Evolutionary conservation across 2,888 invertebrate species (phyloP).

Genomic region (Tiliacea citrago): DNA sequence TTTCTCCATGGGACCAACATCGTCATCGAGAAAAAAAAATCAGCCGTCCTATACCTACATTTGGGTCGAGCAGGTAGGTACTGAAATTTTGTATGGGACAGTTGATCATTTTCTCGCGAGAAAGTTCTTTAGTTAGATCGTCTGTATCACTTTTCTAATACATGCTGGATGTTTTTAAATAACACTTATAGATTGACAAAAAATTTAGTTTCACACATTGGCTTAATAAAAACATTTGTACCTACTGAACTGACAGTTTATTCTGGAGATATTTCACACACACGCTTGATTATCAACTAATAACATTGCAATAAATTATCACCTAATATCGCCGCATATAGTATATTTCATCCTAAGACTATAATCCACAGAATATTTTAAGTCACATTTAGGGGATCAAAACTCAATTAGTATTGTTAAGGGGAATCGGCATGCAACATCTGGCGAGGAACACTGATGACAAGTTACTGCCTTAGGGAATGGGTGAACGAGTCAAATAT

Average conservation of each 20-base stretch:
- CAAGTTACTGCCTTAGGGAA: conserved; percentile 68
- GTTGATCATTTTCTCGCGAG: no score
- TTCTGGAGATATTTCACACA: not conserved
- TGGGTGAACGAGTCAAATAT: conserved; percentile 62
- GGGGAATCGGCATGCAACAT: conserved; percentile 73
- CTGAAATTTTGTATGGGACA: no score
- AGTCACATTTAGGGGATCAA: conserved; percentile 74
- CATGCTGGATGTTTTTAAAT: not conserved
- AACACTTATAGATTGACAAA: not conserved
- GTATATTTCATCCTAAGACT: conserved; percentile 54
- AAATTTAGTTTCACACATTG: not conserved
- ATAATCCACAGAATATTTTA: conserved; percentile 64
- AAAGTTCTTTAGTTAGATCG: no score
- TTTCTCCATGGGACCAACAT: no score
- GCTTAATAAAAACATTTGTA: not conserved
- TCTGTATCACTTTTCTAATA: no score
- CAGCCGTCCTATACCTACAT: no score
- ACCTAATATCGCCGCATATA: conserved; percentile 40
- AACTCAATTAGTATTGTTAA: conserved; percentile 77
- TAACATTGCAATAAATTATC: conserved; percentile 32
- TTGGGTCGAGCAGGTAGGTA: no score
- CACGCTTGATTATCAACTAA: not conserved
- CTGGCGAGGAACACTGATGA: conserved; percentile 74
- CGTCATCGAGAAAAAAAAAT: no score
- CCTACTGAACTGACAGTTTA: not conserved